phyloP scores from a whole-genome alignment of 2,888 invertebrate genomes.

The Parnassius glacialis region DNA sequence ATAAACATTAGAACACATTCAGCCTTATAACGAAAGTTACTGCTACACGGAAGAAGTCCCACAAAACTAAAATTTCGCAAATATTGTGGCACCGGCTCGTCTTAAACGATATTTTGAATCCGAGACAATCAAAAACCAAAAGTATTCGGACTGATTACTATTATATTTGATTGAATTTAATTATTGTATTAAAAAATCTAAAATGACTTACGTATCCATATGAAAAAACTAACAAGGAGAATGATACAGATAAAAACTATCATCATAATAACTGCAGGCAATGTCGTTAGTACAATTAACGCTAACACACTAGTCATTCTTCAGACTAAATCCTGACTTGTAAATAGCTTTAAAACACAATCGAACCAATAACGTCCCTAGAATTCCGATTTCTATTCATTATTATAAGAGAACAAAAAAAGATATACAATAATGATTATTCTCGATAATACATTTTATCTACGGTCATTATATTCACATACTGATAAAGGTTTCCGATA shows the following conservation, averaged over 20 bases:
- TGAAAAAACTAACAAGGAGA: constrained; percentile 3
- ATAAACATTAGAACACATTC: no score
- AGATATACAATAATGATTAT: constrained; percentile 5
- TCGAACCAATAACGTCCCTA: neutral
- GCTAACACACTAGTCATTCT: neutral
- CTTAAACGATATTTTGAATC: no score
- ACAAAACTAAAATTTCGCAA: no score
- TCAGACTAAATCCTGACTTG: neutral
- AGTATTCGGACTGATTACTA: no score
- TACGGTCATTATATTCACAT: neutral
- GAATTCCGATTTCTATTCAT: neutral
- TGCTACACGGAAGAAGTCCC: no score
- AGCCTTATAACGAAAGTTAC: no score
- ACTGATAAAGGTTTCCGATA: constrained; percentile 10
- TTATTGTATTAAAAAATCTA: neutral
- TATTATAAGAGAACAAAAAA: neutral
- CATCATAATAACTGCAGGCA: constrained; percentile 16
- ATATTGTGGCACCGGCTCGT: no score
- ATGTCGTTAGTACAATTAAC: neutral
- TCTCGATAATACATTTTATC: constrained; percentile 12
- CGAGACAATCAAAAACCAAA: no score
- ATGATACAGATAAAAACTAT: constrained; percentile 14
- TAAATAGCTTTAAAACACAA: neutral
- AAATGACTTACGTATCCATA: constrained; percentile 20
- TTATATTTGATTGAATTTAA: no score